Conservation (phyloP, 2,888 invertebrate genomes). For the Agrotis puta region DNA sequence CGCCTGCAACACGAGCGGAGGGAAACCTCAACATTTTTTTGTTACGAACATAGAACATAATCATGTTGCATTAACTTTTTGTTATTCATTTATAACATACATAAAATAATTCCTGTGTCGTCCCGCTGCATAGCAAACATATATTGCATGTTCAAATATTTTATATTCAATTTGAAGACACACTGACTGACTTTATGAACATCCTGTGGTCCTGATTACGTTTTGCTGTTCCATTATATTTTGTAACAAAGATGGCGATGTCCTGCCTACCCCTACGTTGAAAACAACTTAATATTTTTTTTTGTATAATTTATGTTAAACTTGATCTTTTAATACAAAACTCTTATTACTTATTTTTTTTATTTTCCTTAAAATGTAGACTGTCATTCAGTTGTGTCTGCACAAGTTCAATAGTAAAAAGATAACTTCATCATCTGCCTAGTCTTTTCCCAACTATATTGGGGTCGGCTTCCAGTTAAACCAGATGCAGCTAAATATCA, state of each 20-base stretch:
- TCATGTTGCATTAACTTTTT: too few relatives aligned
- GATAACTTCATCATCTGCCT: too few relatives aligned
- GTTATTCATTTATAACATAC: too few relatives aligned
- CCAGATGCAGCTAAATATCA: too few relatives aligned
- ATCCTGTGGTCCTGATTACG: neutral
- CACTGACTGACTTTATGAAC: neutral
- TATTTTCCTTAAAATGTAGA: neutral
- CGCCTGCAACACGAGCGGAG: slow-evolving; percentile 75
- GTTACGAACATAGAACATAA: slow-evolving; percentile 8
- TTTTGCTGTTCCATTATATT: neutral
- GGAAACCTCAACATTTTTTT: slow-evolving; percentile 68
- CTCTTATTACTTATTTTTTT: too few relatives aligned
- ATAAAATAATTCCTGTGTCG: too few relatives aligned
- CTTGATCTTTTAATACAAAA: slow-evolving; percentile 1
- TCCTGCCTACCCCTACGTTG: too few relatives aligned
- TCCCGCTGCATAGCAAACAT: too few relatives aligned
- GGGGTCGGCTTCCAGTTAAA: too few relatives aligned
- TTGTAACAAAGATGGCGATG: neutral
- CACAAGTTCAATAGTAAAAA: too few relatives aligned
- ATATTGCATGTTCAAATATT: too few relatives aligned
- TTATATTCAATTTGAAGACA: neutral
- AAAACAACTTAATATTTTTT: neutral
- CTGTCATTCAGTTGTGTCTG: neutral
- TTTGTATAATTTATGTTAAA: neutral
- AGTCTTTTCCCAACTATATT: too few relatives aligned